Base-by-base conservation (phyloP, 2,113 vertebrate genomes). In the Oenanthe melanoleuca region DNA sequence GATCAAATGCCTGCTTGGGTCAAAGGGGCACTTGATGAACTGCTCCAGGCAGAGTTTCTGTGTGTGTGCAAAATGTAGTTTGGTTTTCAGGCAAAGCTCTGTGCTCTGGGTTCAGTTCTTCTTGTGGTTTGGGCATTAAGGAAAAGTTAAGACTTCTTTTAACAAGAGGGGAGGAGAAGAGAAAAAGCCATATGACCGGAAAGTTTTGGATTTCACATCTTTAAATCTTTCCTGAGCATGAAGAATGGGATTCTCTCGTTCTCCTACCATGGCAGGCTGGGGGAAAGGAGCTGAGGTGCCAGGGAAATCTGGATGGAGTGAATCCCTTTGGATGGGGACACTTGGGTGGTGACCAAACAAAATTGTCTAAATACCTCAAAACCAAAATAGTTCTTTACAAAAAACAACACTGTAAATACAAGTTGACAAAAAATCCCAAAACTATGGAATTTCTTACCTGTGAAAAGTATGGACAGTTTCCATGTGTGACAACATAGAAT, bases 141-240 rank as follows among this genome's bases (percentile, higher is more conserved):
- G 61, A 34, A 44, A 88, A 96, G 85, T 81, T 71, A 74, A 97
- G 77, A 31, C 37, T 56, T 80, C 44, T 77, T 94, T 88, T 93
- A 71, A 80, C 37, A 16, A 38, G 18, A 26, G 1, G 2, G 5
- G 5, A 7, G 5, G 4, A 22, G 12, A 18, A 21, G 33, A 50
- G 42, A 53, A 53, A 44, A 53, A 79, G 50, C 78, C 66, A 26
- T 25, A 12, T 72, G 85, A 88, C 69, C 3, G 16, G 80, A 80
- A 89, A 65, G 93, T 59, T 92, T 97, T 75, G 80, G 74, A 40
- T 97, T 96, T 96, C 91, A 83, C 73, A 23, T 96, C 88, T 78
- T 96, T 95, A 92, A 93, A 77, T 95, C 92, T 95, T 95, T 85
- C 57, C 73, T 26, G 73, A 93, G 85, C 82, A 40, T 82, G 80